phyloP scores from a whole-genome alignment of 2,113 vertebrate species.

The Hippocampus abdominalis region DNA sequence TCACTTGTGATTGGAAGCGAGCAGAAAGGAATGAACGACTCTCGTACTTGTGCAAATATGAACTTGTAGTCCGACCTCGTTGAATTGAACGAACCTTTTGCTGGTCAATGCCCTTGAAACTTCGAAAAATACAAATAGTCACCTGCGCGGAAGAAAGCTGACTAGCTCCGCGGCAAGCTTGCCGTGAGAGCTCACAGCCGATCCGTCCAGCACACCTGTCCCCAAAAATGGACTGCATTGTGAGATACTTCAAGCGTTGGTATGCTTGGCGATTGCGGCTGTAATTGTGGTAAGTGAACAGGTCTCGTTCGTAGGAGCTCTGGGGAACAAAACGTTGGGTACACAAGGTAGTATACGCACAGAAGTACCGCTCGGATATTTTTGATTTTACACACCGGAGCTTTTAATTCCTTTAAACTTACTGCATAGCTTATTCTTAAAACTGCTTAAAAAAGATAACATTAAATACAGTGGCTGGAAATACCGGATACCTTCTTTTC shows the following conservation, averaged over 20 bases:
- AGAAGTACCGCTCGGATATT: too few species aligned
- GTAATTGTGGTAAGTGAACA: constrained; percentile 62
- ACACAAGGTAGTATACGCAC: too few species aligned
- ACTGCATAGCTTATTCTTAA: too few species aligned
- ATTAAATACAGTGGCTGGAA: too few species aligned
- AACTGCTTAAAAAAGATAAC: too few species aligned
- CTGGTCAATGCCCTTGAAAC: neutral
- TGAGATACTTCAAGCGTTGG: constrained; percentile 53
- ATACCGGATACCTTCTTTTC: too few species aligned
- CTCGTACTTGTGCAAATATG: constrained; percentile 8
- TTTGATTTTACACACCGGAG: too few species aligned
- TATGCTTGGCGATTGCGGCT: constrained; percentile 44
- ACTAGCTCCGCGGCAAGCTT: constrained; percentile 22
- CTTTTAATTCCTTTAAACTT: too few species aligned
- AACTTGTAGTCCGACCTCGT: neutral
- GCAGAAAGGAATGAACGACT: neutral
- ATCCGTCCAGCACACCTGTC: neutral
- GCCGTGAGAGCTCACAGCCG: constrained; percentile 10
- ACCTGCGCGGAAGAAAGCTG: neutral
- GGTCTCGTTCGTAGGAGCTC: too few species aligned
- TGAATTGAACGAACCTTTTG: neutral
- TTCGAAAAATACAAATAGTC: neutral
- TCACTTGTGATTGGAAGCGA: constrained; percentile 56
- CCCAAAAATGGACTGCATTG: constrained; percentile 40
- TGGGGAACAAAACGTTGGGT: too few species aligned